phyloP scores from a whole-genome alignment of 2,888 invertebrate species.

The Sesamia inferens region DNA sequence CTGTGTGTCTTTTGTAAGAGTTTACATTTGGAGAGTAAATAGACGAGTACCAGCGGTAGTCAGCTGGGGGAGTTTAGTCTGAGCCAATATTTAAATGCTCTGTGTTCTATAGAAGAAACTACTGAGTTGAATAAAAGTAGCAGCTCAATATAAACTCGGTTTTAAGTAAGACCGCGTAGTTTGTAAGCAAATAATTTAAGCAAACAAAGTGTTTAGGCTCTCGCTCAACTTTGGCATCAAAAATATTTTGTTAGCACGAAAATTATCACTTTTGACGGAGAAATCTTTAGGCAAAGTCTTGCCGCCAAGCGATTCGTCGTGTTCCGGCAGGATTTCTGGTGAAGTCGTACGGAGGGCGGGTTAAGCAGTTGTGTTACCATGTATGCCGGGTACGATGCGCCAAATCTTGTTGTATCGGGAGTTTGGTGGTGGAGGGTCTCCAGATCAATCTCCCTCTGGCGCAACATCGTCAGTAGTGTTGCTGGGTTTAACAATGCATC shows the following conservation, averaged over 20 bases:
- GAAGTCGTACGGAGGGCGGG: no score
- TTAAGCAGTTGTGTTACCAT: no score
- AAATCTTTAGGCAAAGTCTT: no score
- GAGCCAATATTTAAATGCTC: conserved; percentile 24
- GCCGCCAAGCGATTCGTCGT: no score
- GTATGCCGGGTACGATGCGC: no score
- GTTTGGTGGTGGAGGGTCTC: no score
- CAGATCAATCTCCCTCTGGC: no score
- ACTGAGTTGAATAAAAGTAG: background rate
- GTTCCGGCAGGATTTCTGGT: no score
- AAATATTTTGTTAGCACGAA: background rate
- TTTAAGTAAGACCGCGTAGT: background rate
- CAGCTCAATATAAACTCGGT: background rate
- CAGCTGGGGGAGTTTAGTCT: conserved; percentile 13
- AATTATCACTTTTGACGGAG: background rate
- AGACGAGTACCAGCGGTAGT: conserved; percentile 14
- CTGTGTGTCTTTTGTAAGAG: conserved; percentile 28
- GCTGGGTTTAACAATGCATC: no score
- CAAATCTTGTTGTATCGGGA: no score
- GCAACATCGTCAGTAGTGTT: no score
- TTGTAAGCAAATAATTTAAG: conserved; percentile 3
- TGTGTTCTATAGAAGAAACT: background rate
- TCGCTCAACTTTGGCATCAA: background rate
- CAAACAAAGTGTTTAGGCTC: conserved; percentile 1
- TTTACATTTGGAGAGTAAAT: conserved; percentile 26